These are phyloP conservation scores for Pachypeltis micranthus DNA, from an alignment of 1,140 invertebrate species.

Conservation along the genomic window DNA sequence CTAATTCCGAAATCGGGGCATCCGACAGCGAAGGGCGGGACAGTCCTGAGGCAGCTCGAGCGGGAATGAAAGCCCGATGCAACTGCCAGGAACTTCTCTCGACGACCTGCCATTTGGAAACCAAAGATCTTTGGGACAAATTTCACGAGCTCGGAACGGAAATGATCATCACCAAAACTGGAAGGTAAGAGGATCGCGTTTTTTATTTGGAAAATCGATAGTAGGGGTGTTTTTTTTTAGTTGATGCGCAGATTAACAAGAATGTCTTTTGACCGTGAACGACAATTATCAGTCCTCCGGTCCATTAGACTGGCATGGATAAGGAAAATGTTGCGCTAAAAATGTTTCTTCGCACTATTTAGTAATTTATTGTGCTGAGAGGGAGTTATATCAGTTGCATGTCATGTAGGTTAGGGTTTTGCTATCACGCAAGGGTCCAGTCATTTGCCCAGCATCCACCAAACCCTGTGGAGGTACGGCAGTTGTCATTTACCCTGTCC, in stretches of 20 bases:
- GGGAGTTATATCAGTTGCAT: too few species aligned
- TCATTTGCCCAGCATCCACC: too few species aligned
- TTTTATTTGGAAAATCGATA: background rate
- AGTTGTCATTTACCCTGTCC: too few species aligned
- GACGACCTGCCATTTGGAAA: constrained; percentile 48
- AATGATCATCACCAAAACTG: constrained; percentile 99
- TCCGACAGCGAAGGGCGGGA: constrained; percentile 22
- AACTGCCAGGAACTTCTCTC: constrained; percentile 42
- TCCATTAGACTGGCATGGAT: too few species aligned
- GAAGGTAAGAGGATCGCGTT: constrained; percentile 42
- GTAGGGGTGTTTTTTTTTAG: background rate
- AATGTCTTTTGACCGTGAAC: too few species aligned
- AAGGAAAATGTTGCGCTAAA: too few species aligned
- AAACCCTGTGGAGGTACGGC: too few species aligned
- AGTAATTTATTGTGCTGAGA: too few species aligned
- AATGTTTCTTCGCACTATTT: too few species aligned
- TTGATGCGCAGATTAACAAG: background rate
- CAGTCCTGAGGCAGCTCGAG: constrained; percentile 15
- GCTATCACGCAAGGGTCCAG: too few species aligned
- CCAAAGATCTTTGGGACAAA: constrained; percentile 77
- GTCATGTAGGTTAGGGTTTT: too few species aligned
- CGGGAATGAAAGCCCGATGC: constrained; percentile 34
- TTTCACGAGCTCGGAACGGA: constrained; percentile 93
- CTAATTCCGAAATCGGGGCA: constrained; percentile 10
- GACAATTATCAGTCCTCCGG: too few species aligned